Evolutionary conservation across 2,113 vertebrate species (phyloP), one percentile per base, ranked within the genome.

Genomic region (Mustela nigripes): DNA sequence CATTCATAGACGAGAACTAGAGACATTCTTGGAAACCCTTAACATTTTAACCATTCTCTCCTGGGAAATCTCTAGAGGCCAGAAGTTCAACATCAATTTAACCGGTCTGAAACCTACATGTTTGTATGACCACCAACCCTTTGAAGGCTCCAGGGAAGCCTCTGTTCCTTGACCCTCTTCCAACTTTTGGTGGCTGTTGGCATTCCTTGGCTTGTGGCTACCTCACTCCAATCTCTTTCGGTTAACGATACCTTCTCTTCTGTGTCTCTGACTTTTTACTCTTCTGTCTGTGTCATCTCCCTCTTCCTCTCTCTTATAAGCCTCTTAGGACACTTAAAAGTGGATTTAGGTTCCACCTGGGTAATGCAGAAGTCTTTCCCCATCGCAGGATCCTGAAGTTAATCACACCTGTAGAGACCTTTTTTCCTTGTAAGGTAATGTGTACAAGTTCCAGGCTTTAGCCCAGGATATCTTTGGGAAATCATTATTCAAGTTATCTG

Each of bases 301-400:
- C 31, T 91, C 65, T 92, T 73, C 26, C 26, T 45, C 36, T 95
- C 50, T 81, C 53, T 53, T 45, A 28, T 11, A 56, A 50, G 39
- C 74, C 28, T 78, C 42, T 78, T 48, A 48, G 24, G 71, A 73
- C 24, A 79, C 42, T 33, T 96, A 26, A 24, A 33, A 56, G 45
- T 89, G 71, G 53, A 89, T 86, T 39, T 85, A 69, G 48, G 2
- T 2, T 8, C n/a, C 22, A 89, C 22, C 33, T 7, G 16, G 3
- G 31, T 93, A 90, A 83, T 28, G 11, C 67, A 86, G 6, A 86
- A 83, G 82, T 63, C 45, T 67, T n/a, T 63, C 80, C 31, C 39
- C n/a, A 82, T 92, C 60, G 89, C 36, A 90, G 90, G 84, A 92
- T 36, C 39, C 60, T 94, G 65, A 92, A 94, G 1, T 89, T 53